Conservation (phyloP, 1,140 invertebrate species). For the Zaprionus tsacasi region DNA sequence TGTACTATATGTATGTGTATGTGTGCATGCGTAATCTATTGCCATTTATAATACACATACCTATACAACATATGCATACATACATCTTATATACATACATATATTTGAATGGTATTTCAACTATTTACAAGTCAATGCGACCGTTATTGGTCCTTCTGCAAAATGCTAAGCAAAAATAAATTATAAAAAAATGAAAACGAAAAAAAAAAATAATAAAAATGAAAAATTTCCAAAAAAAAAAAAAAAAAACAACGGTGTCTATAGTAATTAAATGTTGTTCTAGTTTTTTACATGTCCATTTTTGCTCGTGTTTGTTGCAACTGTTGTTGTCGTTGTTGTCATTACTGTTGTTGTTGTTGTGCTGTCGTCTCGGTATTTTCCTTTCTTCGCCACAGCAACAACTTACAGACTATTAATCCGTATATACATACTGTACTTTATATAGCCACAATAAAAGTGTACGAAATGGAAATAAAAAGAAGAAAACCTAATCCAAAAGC, state of each 20-base stretch:
- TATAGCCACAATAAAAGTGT: slow-evolving; percentile 39
- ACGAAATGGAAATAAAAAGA: slow-evolving; percentile 16
- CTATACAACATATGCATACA: slow-evolving; percentile 27
- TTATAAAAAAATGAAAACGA: background rate
- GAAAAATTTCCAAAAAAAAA: background rate
- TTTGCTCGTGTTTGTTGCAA: slow-evolving; percentile 48
- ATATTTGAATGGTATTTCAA: slow-evolving; percentile 49
- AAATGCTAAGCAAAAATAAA: slow-evolving; percentile 9
- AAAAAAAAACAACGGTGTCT: slow-evolving; percentile 11
- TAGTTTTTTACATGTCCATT: slow-evolving; percentile 54
- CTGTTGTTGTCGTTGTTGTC: slow-evolving; percentile 39
- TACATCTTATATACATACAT: background rate
- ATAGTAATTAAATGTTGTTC: slow-evolving; percentile 49
- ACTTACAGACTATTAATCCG: slow-evolving; percentile 31
- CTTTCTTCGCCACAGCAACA: slow-evolving; percentile 48
- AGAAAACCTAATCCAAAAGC: slow-evolving; percentile 1
- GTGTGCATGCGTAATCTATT: slow-evolving; percentile 12
- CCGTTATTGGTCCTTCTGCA: slow-evolving; percentile 42
- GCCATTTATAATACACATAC: slow-evolving; percentile 4
- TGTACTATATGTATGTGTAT: background rate
- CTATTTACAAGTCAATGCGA: slow-evolving; percentile 71
- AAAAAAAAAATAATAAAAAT: background rate
- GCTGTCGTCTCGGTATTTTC: slow-evolving; percentile 9
- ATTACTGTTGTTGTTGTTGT: slow-evolving; percentile 33
- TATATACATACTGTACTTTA: slow-evolving; percentile 25